A percentile compares a stretch with the other conserved stretches of the same genome.
These are phyloP conservation scores for Actinia equina DNA, from an alignment of 64 coral and sea anemone genomes.

Conservation along the genomic window DNA sequence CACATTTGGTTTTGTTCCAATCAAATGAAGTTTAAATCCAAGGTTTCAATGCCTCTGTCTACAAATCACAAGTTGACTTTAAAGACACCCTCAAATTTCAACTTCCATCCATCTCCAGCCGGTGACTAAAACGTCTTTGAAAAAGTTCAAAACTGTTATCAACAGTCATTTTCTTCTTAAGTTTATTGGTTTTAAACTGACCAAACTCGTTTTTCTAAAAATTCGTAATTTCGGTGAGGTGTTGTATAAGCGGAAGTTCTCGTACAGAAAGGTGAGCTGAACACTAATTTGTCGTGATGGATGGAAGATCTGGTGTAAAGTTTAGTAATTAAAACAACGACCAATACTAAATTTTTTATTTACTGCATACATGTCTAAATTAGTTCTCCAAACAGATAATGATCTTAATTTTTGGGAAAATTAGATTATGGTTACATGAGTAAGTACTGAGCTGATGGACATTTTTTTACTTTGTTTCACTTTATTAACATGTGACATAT, in stretches of 20 bases:
- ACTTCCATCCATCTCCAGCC: not conserved
- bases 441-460: not conserved
- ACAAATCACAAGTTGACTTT: not conserved
- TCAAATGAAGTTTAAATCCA: not conserved
- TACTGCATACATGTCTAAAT: not conserved
- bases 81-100: not conserved
- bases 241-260: not conserved
- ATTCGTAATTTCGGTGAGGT: not conserved
- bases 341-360: not conserved
- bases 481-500: not conserved
- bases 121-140: not conserved
- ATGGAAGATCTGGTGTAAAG: not conserved
- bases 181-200: not conserved
- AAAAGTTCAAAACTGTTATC: not conserved
- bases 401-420: not conserved
- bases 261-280: not conserved
- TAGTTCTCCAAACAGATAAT: not conserved
- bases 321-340: not conserved
- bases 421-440: not conserved
- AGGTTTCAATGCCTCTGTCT: not conserved
- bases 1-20: not conserved
- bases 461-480: slow-evolving; percentile 3
- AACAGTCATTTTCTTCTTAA: not conserved
- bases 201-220: not conserved
- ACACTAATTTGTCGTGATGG: not conserved